Evolutionary conservation across 2,113 vertebrate species (phyloP), one percentile per base, ranked within the genome.

Genomic region (Himantopus leucocephalus): DNA sequence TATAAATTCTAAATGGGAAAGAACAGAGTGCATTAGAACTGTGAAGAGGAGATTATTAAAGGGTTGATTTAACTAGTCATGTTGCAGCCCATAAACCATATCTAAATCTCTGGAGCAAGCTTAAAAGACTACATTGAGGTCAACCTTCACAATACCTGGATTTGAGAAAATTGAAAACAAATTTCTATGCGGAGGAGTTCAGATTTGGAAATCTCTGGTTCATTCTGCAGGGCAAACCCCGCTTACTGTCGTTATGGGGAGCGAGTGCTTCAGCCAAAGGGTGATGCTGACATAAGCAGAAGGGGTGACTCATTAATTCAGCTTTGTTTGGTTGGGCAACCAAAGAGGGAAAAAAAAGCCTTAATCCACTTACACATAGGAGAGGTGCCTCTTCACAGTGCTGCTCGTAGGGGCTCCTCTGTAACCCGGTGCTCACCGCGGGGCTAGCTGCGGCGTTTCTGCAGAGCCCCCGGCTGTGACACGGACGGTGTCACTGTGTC

Each of bases 81-180:
- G 72, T 91, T 82, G n/a, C 70, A 76, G 66, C 55, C 82, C 85
- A 47, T 91, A 97, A 96, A 90, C 70, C 59, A 30, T 41, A 79
- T 47, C 62, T 91, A 88, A 94, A 86, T 90, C 91, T 73, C 71
- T 59, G 80, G 26, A 52, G 68, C 59, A 66, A 95, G 84, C 71
- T 56, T 50, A 85, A 85, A 90, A 78, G 39, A 29, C 32, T 68
- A 22, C 56, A 37, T 4, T 30, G 48, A 93, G 89, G 91, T 94
- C 67, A 91, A 70, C 67, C 67, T 84, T 75, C 66, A 39, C 27
- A 95, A 93, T 70, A 94, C 78, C 55, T 62, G 88, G 72, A 82
- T 79, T 94, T 90, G 76, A 88, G 77, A 43, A 92, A 85, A 91
- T 50, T 85, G 77, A 77, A 81, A 87, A 41, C 43, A 59, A 84